Evolutionary conservation across 2,888 invertebrate genomes (phyloP), one percentile per base, ranked within the genome.

Genomic region (Rhopalosiphum nymphaeae): DNA sequence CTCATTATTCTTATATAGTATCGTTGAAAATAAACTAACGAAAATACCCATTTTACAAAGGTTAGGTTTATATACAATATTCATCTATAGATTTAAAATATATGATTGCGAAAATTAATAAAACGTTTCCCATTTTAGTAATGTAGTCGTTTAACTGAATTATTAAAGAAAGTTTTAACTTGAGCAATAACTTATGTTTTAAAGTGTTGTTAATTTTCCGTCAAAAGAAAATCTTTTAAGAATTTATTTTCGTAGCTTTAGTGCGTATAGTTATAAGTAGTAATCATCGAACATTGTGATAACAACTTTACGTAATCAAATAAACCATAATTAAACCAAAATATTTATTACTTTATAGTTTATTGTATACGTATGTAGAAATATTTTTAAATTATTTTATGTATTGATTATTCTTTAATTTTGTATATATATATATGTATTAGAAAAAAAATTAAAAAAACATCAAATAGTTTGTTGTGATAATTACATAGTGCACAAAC

Each of bases 211-310:
- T 78, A 26, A 91, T 42, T 91, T 36, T 78, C 49, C 16, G 16
- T 78, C 25, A 91, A 91, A 90, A 78, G 11, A 78, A 49, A 91
- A 91, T 53, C 67, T 11, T 91, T 49, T 78, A 36, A 49, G 21
- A 91, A 91, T 91, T 61, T 46, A 89, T 89, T 57, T 89, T 44
- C 25, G n/a, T 36, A 90, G 67, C 25, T 49, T 57, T 57, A 89
- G 13, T 44, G 0, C 11, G 57, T 26, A 7, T 46, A 44, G 16
- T 42, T 10, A 16, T 10, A 16, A 90, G 21, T 16, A 5, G 25
- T n/a, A 90, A 85, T 26, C 26, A 36, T 67, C 78, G 44, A 49
- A 46, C n/a, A 67, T 56, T 49, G 67, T 78, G 49, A 42, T 49
- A 10, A 91, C 25, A 90, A 49, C 36, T 78, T 91, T 53, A 26